These are phyloP conservation scores for Epinephelus lanceolatus DNA, from an alignment of 2,113 vertebrate genomes.

Conservation along the genomic window DNA sequence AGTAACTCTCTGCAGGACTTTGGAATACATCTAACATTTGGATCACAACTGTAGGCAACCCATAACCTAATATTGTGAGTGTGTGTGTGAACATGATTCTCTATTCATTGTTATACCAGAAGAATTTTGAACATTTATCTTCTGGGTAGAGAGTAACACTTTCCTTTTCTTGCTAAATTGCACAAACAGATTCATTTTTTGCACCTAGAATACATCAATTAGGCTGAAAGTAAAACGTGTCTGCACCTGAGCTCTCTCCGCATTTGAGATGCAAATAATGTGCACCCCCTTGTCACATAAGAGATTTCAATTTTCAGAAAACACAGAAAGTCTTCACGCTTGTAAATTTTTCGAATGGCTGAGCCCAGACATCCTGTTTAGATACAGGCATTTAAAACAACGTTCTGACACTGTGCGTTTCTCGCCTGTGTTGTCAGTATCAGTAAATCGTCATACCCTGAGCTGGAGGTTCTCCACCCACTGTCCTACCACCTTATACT, in stretches of 20 bases:
- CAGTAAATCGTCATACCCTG: slow-evolving; percentile 65
- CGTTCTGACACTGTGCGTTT: slow-evolving; percentile 2
- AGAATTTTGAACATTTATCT: slow-evolving; percentile 22
- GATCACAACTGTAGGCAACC: not conserved
- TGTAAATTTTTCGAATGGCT: not conserved
- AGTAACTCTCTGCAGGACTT: slow-evolving; percentile 4
- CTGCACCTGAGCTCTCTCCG: slow-evolving; percentile 35
- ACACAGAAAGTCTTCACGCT: not conserved
- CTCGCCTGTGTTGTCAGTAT: not conserved
- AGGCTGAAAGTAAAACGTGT: slow-evolving; percentile 31
- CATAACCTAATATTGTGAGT: not conserved
- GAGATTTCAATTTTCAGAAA: slow-evolving; percentile 37
- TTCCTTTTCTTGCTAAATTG: slow-evolving; percentile 40
- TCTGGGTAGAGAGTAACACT: slow-evolving; percentile 16
- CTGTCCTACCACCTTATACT: slow-evolving; percentile 81
- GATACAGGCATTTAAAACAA: slow-evolving; percentile 6
- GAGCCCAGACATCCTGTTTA: slow-evolving; percentile 10
- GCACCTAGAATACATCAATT: slow-evolving; percentile 40
- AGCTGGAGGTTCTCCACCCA: slow-evolving; percentile 84
- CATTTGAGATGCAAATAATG: slow-evolving; percentile 57
- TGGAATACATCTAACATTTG: slow-evolving; percentile 12
- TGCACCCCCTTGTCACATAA: slow-evolving; percentile 4
- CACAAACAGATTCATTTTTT: slow-evolving; percentile 23
- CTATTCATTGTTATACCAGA: not conserved
- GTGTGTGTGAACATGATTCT: slow-evolving; percentile 7